Evolutionary conservation across 2,113 vertebrate genomes (phyloP), one percentile per base, ranked within the genome.

Genomic region (Oncorhynchus mykiss): DNA sequence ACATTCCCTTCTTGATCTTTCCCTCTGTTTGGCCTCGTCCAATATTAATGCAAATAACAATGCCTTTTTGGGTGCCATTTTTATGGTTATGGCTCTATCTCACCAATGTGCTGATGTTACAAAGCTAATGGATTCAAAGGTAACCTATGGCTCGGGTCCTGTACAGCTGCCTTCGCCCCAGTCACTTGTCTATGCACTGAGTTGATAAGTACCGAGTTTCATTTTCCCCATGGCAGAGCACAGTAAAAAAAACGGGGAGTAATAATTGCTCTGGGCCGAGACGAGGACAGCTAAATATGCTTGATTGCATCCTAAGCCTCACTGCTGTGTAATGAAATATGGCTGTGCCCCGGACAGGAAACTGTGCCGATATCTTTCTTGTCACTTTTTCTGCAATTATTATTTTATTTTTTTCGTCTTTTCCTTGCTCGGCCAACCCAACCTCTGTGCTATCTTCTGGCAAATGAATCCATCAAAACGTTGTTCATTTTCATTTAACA

Each of bases 161-260:
- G 81, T 84, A 89, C 90, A 87, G 81, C 87, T 87, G 78, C 78
- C 54, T 90, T 69, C 92, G 82, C 48, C 85, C 64, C 82, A 92
- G 92, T 92, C 91, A 88, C 64, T 93, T 93, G 87, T 92, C 87
- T 92, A 94, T 95, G 89, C 91, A 90, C 85, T 90, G 90, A 91
- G 88, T 89, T 94, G 94, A 94, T 95, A 96, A 95, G 86, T 93
- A 91, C 89, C 75, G 76, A 82, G 78, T 84, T 94, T 96, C 92
- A 94, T 97, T 96, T 96, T 96, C 93, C 90, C 92, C 92, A 95
- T 95, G 91, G 93, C 84, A 88, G 93, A 94, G 90, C 93, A 91
- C 92, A 91, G 85, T 94, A 85, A 90, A 88, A 93, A 90, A 90
- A 87, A 81, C 87, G 87, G 80, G 91, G 86, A 90, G 85, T 90